These are phyloP conservation scores for Nephrocerus scutellatus DNA, from an alignment of 2,888 invertebrate species.

Conservation along the genomic window DNA sequence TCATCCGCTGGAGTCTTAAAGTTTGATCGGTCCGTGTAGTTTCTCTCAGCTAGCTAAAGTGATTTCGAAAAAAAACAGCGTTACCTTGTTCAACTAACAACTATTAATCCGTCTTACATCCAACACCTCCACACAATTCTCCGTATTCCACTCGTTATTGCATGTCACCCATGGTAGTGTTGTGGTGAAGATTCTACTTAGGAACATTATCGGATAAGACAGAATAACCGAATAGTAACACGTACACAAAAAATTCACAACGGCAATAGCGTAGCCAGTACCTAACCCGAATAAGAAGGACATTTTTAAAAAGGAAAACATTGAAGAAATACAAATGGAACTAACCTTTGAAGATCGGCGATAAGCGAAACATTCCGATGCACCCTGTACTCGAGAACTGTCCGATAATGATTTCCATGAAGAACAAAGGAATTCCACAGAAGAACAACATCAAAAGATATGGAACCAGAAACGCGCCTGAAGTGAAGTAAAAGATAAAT, in stretches of 20 bases:
- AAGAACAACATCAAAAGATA: conserved; percentile 72
- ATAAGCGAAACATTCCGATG: conserved; percentile 71
- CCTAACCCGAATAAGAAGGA: conserved; percentile 55
- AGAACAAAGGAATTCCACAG: conserved; percentile 82
- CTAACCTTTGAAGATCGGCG: conserved; percentile 78
- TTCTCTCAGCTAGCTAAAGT: conserved; percentile 23
- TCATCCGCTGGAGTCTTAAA: conserved; percentile 66
- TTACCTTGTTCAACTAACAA: not conserved
- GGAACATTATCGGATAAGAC: conserved; percentile 76
- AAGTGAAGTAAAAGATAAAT: conserved; percentile 1
- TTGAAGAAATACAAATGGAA: conserved; percentile 1
- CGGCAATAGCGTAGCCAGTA: conserved; percentile 74
- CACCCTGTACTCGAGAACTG: conserved; percentile 80
- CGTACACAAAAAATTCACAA: conserved; percentile 73
- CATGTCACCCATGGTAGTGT: conserved; percentile 73
- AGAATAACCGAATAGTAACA: conserved; percentile 80
- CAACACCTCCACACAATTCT: conserved; percentile 53
- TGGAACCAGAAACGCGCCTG: conserved; percentile 73
- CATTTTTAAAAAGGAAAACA: no score
- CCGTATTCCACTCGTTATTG: conserved; percentile 75
- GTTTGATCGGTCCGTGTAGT: conserved; percentile 24
- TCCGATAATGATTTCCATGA: conserved; percentile 78
- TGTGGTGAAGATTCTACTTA: conserved; percentile 58
- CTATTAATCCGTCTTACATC: no score
- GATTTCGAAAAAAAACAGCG: not conserved